Evolutionary conservation across 2,113 vertebrate species (phyloP).

Genomic region (Triplophysa rosa): DNA sequence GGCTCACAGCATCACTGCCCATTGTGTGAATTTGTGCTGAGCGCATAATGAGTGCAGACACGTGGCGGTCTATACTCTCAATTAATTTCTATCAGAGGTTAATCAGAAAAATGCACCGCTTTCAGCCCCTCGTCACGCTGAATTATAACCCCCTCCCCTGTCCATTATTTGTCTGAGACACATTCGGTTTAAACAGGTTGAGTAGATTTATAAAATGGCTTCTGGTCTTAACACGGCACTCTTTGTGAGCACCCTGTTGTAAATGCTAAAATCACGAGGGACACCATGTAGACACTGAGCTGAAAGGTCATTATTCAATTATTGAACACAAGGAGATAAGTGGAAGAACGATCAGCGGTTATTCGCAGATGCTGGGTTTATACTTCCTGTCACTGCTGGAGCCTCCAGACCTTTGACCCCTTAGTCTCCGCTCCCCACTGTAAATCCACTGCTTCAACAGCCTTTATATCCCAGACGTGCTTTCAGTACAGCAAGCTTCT

Average conservation of each 20-base stretch:
- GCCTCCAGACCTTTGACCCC: slow-evolving; percentile 48
- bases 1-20: background rate
- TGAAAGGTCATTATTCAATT: slow-evolving; percentile 60
- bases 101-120: slow-evolving; percentile 33
- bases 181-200: slow-evolving; percentile 33
- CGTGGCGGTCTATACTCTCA: slow-evolving; percentile 1
- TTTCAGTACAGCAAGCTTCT: slow-evolving; percentile 10
- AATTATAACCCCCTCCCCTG: slow-evolving; percentile 32
- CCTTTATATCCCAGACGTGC: background rate
- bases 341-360: slow-evolving; percentile 2
- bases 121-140: slow-evolving; percentile 40
- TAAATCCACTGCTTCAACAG: slow-evolving; percentile 12
- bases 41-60: slow-evolving; percentile 50
- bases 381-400: slow-evolving; percentile 11
- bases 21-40: slow-evolving; percentile 46
- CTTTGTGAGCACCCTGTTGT: background rate
- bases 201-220: slow-evolving; percentile 19
- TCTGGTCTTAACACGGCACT: slow-evolving; percentile 1
- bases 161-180: slow-evolving; percentile 51
- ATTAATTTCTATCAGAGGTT: slow-evolving; percentile 28
- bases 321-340: slow-evolving; percentile 46
- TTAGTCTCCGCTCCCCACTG: background rate
- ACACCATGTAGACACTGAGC: background rate
- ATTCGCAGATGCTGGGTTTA: slow-evolving; percentile 45
- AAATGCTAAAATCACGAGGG: background rate